Conservation (phyloP, 2,113 vertebrate species). For the Marmota flaviventris region DNA sequence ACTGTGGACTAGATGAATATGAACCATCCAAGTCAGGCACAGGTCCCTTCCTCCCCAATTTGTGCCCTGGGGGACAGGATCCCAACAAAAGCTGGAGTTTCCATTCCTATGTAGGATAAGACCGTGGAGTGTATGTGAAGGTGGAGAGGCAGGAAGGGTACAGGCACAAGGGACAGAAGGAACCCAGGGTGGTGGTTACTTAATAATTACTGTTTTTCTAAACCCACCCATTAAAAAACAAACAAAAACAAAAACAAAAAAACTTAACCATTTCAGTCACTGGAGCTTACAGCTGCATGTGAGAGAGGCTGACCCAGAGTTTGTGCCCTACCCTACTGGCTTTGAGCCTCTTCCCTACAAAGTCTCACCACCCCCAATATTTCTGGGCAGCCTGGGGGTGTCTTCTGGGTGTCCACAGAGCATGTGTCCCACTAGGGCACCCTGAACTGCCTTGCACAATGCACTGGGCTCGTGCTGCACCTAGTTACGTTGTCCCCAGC, state of each 20-base stretch:
- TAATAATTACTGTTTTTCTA: not conserved
- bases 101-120: not conserved
- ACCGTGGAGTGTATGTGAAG: fast-evolving
- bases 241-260: no score
- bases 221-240: not conserved
- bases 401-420: not conserved
- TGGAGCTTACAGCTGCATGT: not conserved
- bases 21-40: not conserved
- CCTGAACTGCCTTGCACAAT: not conserved
- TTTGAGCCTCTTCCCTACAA: not conserved
- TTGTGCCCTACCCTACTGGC: not conserved
- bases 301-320: not conserved
- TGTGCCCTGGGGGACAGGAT: not conserved
- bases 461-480: not conserved
- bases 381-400: not conserved
- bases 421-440: not conserved
- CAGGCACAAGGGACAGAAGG: not conserved
- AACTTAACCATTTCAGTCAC: not conserved
- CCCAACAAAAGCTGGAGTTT: not conserved
- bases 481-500: not conserved
- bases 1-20: fast-evolving
- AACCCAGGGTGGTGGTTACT: not conserved
- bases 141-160: no score
- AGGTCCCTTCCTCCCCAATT: not conserved
- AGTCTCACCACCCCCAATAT: no score